phyloP scores from a whole-genome alignment of 1,140 invertebrate species.

The Scaptomyza montana region DNA sequence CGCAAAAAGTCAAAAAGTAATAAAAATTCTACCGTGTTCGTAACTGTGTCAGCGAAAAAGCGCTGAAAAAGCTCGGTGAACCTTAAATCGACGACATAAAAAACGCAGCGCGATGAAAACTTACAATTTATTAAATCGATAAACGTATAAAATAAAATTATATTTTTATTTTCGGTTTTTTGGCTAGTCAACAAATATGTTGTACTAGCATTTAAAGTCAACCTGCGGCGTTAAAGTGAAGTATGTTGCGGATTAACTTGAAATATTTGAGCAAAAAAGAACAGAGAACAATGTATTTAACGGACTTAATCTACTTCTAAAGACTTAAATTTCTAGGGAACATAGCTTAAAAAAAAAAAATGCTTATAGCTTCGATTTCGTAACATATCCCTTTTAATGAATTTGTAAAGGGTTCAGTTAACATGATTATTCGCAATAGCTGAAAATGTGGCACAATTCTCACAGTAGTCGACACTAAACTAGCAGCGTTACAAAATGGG shows the following conservation, averaged over 20 bases:
- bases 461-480: slow-evolving; percentile 55
- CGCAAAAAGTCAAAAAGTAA: slow-evolving; percentile 58
- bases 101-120: slow-evolving; percentile 22
- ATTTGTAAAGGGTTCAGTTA: neutral
- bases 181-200: slow-evolving; percentile 29
- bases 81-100: slow-evolving; percentile 65
- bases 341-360: no score
- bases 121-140: slow-evolving; percentile 77
- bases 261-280: neutral
- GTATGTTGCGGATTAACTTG: neutral
- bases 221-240: slow-evolving; percentile 27
- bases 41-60: slow-evolving; percentile 62
- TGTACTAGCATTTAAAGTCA: slow-evolving; percentile 34
- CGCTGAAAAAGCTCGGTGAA: slow-evolving; percentile 40
- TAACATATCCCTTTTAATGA: neutral
- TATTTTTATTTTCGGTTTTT: slow-evolving; percentile 8
- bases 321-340: no score
- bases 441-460: slow-evolving; percentile 9
- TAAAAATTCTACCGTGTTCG: slow-evolving; percentile 61
- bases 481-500: slow-evolving; percentile 58
- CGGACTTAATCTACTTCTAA: no score
- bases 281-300: neutral
- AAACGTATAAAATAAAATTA: slow-evolving; percentile 47
- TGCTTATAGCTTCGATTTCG: no score
- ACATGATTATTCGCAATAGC: slow-evolving; percentile 10